Evolutionary conservation across 2,888 invertebrate genomes (phyloP).

Genomic region (Rotaria magnacalcarata): DNA sequence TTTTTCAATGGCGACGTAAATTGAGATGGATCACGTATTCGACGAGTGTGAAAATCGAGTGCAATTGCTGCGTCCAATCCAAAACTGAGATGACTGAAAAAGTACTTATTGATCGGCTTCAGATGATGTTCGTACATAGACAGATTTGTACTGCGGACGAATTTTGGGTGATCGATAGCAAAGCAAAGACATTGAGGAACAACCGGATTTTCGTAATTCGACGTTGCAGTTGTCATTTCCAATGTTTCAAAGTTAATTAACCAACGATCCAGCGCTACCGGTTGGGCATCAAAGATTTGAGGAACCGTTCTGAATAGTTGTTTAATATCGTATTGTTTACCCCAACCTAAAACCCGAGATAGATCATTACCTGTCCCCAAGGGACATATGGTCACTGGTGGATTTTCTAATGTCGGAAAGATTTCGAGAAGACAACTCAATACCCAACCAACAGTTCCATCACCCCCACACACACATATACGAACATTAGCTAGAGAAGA

Average conservation of each 20-base stretch:
- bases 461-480: conserved; percentile 87
- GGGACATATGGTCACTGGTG: conserved; percentile 88
- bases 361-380: conserved; percentile 88
- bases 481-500: background rate
- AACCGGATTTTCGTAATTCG: background rate
- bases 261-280: background rate
- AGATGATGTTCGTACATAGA: background rate
- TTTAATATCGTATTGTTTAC: background rate
- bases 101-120: background rate
- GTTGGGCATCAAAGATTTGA: background rate
- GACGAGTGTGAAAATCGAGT: conserved; percentile 92
- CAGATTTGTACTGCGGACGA: background rate
- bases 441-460: conserved; percentile 98
- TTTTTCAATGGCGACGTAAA: conserved; percentile 81
- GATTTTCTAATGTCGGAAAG: conserved; percentile 93
- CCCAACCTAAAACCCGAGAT: conserved; percentile 69
- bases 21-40: conserved; percentile 73
- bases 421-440: conserved; percentile 98
- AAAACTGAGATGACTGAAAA: conserved; percentile 96
- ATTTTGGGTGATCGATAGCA: background rate
- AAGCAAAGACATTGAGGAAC: background rate
- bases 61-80: conserved; percentile 98
- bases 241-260: background rate
- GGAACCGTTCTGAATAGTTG: background rate
- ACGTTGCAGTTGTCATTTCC: background rate